Evolutionary conservation across 2,797 vertebrate genomes (phyloP).

Genomic region (Chaenodraco wilsoni): DNA sequence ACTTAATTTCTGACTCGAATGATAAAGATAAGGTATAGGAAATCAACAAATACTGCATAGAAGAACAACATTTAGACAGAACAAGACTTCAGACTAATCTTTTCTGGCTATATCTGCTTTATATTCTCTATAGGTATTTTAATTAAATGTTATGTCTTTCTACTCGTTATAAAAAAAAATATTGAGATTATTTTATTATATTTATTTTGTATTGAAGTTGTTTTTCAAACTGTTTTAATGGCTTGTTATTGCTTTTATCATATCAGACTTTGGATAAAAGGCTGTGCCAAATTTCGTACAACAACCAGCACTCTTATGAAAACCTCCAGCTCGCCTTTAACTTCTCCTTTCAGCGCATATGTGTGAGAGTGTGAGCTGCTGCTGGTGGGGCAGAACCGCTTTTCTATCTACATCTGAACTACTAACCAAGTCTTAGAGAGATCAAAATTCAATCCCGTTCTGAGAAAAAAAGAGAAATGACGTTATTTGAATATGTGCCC

Average conservation of each 20-base stretch:
- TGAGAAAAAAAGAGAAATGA: slow-evolving; percentile 89
- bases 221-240: slow-evolving; percentile 37
- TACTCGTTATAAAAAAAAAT: slow-evolving; percentile 5
- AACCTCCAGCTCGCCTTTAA: slow-evolving; percentile 46
- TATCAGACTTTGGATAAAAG: slow-evolving; percentile 30
- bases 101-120: slow-evolving; percentile 11
- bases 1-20: slow-evolving; percentile 12
- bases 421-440: slow-evolving; percentile 80
- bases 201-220: slow-evolving; percentile 25
- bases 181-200: slow-evolving; percentile 13
- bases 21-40: slow-evolving; percentile 29
- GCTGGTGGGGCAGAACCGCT: slow-evolving; percentile 49
- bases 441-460: slow-evolving; percentile 85
- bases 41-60: slow-evolving; percentile 37
- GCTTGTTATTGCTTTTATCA: slow-evolving; percentile 32
- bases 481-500: slow-evolving; percentile 99
- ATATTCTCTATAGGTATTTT: slow-evolving; percentile 13
- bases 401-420: slow-evolving; percentile 73
- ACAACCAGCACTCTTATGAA: slow-evolving; percentile 26
- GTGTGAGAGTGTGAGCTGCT: slow-evolving; percentile 48
- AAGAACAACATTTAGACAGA: slow-evolving; percentile 21
- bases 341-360: slow-evolving; percentile 52
- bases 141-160: slow-evolving; percentile 28
- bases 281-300: slow-evolving; percentile 67
- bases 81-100: slow-evolving; percentile 9